These are phyloP conservation scores for Lytechinus pictus DNA, from an alignment of 35 echinoderm and acorn worm genomes.

Conservation along the genomic window DNA sequence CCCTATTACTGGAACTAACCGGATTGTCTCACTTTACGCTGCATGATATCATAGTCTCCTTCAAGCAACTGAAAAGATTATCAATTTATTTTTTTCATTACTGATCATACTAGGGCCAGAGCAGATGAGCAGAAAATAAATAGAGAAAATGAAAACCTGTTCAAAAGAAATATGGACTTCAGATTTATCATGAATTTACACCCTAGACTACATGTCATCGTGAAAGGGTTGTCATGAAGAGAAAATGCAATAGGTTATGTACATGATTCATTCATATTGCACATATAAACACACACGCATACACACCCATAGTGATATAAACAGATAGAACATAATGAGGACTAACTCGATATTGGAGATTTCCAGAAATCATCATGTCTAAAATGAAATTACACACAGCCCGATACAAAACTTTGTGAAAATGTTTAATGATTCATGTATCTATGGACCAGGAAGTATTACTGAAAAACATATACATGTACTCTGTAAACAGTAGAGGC, in stretches of 20 bases:
- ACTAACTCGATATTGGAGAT: neutral
- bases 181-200: too few species aligned
- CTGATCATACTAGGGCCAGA: neutral
- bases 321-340: neutral
- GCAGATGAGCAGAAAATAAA: neutral
- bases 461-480: too few species aligned
- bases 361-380: neutral
- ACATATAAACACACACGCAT: neutral
- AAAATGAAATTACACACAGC: too few species aligned
- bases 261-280: neutral
- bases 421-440: too few species aligned
- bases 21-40: too few species aligned
- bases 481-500: too few species aligned
- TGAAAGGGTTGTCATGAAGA: neutral
- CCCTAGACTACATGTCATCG: neutral
- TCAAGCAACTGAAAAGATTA: too few species aligned
- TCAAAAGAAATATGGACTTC: too few species aligned
- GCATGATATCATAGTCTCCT: too few species aligned
- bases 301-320: neutral
- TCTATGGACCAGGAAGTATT: too few species aligned
- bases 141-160: too few species aligned
- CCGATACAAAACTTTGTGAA: too few species aligned
- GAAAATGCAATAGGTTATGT: neutral
- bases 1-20: neutral
- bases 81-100: neutral